Percentiles rank a stretch among this genome's conserved stretches.
Evolutionary conservation across 2,113 vertebrate genomes (phyloP).

Genomic region (Miniopterus natalensis): DNA sequence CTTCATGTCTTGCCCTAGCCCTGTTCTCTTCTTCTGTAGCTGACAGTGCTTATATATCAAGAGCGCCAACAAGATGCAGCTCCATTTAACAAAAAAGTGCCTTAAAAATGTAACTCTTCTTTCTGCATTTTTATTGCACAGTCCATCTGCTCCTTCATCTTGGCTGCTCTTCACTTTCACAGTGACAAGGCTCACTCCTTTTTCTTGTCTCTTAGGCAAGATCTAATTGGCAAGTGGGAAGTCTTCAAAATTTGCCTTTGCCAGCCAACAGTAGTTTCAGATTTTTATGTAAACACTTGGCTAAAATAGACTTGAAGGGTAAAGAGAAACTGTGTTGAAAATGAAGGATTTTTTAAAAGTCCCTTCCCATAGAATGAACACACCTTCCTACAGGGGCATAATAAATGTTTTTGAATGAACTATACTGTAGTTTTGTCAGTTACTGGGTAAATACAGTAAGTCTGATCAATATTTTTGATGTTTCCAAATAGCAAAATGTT

Average conservation of each 20-base stretch:
- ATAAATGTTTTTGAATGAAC: slow-evolving; percentile 60
- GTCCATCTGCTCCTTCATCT: slow-evolving; percentile 84
- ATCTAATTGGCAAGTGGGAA: slow-evolving; percentile 84
- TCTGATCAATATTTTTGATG: slow-evolving; percentile 61
- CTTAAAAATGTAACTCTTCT: slow-evolving; percentile 84
- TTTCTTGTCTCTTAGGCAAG: slow-evolving; percentile 83
- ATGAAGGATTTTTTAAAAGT: slow-evolving; percentile 34
- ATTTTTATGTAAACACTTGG: slow-evolving; percentile 77
- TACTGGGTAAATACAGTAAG: slow-evolving; percentile 30
- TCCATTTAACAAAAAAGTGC: slow-evolving; percentile 85
- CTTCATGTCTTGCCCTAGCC: slow-evolving; percentile 81
- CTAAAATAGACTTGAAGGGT: slow-evolving; percentile 66
- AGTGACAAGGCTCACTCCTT: slow-evolving; percentile 80
- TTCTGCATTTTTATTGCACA: slow-evolving; percentile 84
- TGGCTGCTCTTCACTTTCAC: slow-evolving; percentile 80
- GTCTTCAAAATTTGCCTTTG: slow-evolving; percentile 80
- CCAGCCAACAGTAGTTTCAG: slow-evolving; percentile 73
- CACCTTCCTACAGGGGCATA: slow-evolving; percentile 1
- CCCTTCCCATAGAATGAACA: slow-evolving; percentile 14
- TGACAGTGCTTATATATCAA: slow-evolving; percentile 86
- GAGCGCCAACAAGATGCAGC: slow-evolving; percentile 82
- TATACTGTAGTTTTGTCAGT: not conserved
- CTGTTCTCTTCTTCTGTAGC: slow-evolving; percentile 81
- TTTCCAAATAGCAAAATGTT: slow-evolving; percentile 58
- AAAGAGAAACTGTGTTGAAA: slow-evolving; percentile 70